Base-by-base conservation (phyloP, 2,113 vertebrate genomes). In the Paramormyrops kingsleyae region DNA sequence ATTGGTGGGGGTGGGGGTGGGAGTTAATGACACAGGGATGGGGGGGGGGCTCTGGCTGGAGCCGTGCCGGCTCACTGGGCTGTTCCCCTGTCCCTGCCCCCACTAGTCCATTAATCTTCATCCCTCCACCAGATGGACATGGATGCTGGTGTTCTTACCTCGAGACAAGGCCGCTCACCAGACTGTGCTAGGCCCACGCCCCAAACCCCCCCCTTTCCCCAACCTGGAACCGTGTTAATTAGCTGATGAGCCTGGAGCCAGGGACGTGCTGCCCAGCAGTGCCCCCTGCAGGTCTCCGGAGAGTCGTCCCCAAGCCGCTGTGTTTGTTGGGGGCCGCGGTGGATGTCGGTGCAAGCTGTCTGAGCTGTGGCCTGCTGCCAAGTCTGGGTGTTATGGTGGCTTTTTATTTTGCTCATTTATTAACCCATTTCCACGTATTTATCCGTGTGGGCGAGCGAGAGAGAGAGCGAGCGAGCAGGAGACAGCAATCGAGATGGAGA, bases 171-270 rank as follows among this genome's bases (percentile, higher is more conserved):
- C 94, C 92, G 89, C 89, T 90, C 47, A 90, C 49, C 39, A 44
- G 24, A 93, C 92, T 92, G 66, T 83, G 87, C 90, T 92, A 89
- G 91, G 62, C 92, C 92, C 92, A 92, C 92, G 77, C 90, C 91
- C 88, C 91, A 6, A 9, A 74, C 83, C 90, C 90, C 91, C 91
- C 89, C 92, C 52, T 88, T 88, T 88, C 87, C 87, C 49, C 53
- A 88, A 88, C 83, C 87, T 93, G 93, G 93, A 94, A 92, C 92
- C 90, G 90, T 93, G 93, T 94, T 95, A 94, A 95, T 95, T 92
- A 93, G 92, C 92, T 91, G 87, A 89, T 83, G 90, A 91, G 90
- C 89, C 90, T 56, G 88, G 92, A 92, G 92, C 90, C 89, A 42
- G 87, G 89, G 90, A 88, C 86, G 56, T 90, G 24, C 87, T 88